Conservation (phyloP, 2,888 invertebrate genomes). For the Epinotia bilunana region DNA sequence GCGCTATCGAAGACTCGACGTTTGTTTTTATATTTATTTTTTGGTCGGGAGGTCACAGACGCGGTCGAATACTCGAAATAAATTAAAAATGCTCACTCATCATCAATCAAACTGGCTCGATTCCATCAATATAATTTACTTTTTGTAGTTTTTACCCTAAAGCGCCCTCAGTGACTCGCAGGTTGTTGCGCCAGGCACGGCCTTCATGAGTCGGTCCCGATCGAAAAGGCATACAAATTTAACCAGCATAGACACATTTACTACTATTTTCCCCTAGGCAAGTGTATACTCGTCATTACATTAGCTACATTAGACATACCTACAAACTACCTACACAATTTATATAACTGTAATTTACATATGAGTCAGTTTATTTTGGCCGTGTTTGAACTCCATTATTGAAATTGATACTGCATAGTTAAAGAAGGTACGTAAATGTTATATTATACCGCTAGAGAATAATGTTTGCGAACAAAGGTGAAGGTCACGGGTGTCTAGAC, state of each 20-base stretch:
- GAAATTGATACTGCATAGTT: conserved; percentile 31
- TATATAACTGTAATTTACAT: conserved; percentile 37
- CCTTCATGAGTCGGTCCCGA: conserved; percentile 17
- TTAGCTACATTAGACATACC: conserved; percentile 21
- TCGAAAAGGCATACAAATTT: conserved; percentile 5
- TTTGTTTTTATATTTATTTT: conserved; percentile 53
- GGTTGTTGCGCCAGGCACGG: conserved; percentile 73
- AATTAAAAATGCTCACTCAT: conserved; percentile 83
- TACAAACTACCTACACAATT: conserved; percentile 15
- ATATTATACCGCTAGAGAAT: conserved; percentile 6
- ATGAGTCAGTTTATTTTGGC: conserved; percentile 37
- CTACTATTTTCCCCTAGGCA: conserved; percentile 3
- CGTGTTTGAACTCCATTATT: conserved; percentile 26
- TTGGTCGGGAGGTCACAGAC: conserved; percentile 66
- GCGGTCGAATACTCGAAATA: conserved; percentile 79
- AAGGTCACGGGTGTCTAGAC: conserved; percentile 29
- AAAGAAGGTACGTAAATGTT: conserved; percentile 5
- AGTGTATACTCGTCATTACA: conserved; percentile 25
- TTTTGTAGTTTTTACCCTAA: conserved; percentile 83
- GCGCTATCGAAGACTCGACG: conserved; percentile 49
- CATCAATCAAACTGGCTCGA: conserved; percentile 83
- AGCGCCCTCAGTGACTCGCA: conserved; percentile 80
- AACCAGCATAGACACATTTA: conserved; percentile 9
- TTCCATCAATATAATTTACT: conserved; percentile 84
- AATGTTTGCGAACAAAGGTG: conserved; percentile 13